Base-by-base conservation (phyloP, 1,140 invertebrate genomes). In the Drosophila baimaii region DNA sequence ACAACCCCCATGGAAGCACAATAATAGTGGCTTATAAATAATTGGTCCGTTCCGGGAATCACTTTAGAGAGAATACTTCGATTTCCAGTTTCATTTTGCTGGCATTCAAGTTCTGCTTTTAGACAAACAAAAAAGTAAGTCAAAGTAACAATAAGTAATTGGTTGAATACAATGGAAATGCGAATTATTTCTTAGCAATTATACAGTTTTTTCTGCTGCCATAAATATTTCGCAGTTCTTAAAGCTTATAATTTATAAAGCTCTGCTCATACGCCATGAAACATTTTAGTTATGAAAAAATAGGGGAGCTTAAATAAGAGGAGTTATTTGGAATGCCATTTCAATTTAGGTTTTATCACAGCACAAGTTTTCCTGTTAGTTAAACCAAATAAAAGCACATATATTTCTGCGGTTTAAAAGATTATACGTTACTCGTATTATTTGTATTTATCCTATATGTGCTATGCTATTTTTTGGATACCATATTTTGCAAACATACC, bases 401-500 rank as follows among this genome's bases (percentile, higher is more conserved):
- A n/a, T 21, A 52, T 21, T 33, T 52, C 2, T 52, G 51, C 7
- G 51, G 19, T 10, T 52, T 52, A 19, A 51, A 33, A 10, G 27
- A 51, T 51, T 33, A 51, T 9, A 19, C 27, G 2, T 25, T 46
- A 46, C 44, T 8, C 7, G 1, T 9, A 4, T 25, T n/a, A 7
- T 13, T 46, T 21, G 15, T 37, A 78, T 52, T 76, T 77, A 39
- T 27, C 15, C 2, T 19, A 23, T 17, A 17, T 54, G 57, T n/a
- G 19, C 19, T 21, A 5, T 43, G 8, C 9, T 21, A 19, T n/a
- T 44, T 31, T 27, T 57, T 41, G 13, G 25, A 10, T 62, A 25
- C 12, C 19, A 15, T 27, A 19, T 25, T 49, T 35, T 58, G 33
- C 37, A 43, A 21, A 31, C 33, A 41, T 62, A 15, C 3, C 3